Percentiles rank a stretch among this genome's conserved stretches.
phyloP scores from a whole-genome alignment of 2,797 vertebrate species.

The Apodemus agrarius region DNA sequence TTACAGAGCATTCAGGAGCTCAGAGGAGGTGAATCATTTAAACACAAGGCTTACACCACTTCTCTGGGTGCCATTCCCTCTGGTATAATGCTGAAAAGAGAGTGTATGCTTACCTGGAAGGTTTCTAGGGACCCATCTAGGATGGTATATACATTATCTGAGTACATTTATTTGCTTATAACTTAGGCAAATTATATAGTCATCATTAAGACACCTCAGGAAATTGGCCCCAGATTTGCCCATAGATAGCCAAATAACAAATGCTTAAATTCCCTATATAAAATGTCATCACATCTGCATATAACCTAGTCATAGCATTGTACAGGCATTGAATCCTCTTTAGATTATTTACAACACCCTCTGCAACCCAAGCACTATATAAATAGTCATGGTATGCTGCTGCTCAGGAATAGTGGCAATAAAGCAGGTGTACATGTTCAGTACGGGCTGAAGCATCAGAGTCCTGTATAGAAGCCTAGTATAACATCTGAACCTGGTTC shows the following conservation, averaged over 20 bases:
- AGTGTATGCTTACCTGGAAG: neutral
- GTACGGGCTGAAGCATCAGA: neutral
- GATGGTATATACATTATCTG: neutral
- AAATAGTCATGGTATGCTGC: neutral
- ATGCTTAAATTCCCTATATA: neutral
- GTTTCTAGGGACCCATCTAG: neutral
- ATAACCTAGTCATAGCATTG: neutral
- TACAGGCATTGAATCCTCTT: neutral
- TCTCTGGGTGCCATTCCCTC: neutral
- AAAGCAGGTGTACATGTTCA: neutral
- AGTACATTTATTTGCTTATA: neutral
- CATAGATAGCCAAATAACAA: neutral
- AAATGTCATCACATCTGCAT: neutral
- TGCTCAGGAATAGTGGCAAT: neutral
- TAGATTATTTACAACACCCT: neutral
- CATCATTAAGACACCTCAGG: neutral
- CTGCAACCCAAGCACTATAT: neutral
- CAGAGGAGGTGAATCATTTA: neutral
- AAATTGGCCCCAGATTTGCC: neutral
- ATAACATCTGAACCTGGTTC: neutral
- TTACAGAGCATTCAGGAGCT: neutral
- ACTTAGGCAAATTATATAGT: neutral
- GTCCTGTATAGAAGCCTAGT: neutral
- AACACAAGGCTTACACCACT: neutral
- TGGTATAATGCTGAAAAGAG: neutral